Evolutionary conservation across 2,113 vertebrate genomes (phyloP).

Genomic region (Vulpes vulpes): DNA sequence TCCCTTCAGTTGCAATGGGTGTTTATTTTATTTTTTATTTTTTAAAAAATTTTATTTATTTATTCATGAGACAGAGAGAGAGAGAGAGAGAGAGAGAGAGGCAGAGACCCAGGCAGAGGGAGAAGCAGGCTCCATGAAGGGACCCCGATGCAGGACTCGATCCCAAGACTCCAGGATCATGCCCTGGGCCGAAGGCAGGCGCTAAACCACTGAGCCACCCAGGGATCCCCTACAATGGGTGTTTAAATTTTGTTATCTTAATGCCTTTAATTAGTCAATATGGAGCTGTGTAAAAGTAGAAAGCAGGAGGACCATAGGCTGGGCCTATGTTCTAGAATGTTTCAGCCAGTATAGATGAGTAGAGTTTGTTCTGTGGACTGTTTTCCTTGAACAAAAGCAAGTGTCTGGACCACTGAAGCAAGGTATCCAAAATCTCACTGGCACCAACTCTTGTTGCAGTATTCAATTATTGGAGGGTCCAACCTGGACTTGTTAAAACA

Average conservation of each 20-base stretch:
- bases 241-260: background rate
- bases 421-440: background rate
- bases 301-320: background rate
- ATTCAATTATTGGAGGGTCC: background rate
- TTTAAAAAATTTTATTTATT: too few species aligned
- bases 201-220: too few species aligned
- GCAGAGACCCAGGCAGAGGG: too few species aligned
- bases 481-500: background rate
- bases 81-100: too few species aligned
- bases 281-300: background rate
- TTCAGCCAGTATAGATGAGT: background rate
- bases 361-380: background rate
- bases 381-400: conserved; percentile 40
- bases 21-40: background rate
- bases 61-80: too few species aligned
- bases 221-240: background rate
- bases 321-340: background rate
- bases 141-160: too few species aligned
- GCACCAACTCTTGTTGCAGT: background rate
- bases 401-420: background rate
- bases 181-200: too few species aligned
- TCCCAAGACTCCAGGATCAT: too few species aligned
- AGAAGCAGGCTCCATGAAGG: too few species aligned
- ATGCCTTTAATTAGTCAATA: background rate
- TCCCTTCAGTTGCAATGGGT: background rate